phyloP scores from a whole-genome alignment of 2,888 invertebrate genomes.

The Lumbricus terrestris region DNA sequence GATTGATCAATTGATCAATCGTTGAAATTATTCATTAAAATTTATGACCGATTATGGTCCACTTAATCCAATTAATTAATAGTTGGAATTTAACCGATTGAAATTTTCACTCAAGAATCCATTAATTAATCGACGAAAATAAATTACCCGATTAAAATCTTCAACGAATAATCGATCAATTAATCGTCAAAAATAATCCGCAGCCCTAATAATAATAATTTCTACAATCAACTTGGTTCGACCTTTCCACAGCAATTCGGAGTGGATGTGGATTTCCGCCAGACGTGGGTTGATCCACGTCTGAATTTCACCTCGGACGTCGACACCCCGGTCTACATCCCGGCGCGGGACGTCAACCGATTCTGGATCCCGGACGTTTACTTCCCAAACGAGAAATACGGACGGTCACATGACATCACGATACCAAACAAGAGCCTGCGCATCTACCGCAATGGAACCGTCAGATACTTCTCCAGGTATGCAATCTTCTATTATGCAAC shows the following conservation, averaged over 20 bases:
- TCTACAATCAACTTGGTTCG: background rate
- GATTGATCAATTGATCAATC: no score
- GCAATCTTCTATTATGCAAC: no score
- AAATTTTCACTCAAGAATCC: no score
- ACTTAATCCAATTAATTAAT: no score
- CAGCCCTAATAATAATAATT: no score
- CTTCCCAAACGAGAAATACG: constrained; percentile 38
- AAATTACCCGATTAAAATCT: no score
- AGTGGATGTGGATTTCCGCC: constrained; percentile 36
- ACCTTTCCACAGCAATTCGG: constrained; percentile 30
- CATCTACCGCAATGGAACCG: constrained; percentile 34
- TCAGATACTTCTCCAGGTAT: constrained; percentile 35
- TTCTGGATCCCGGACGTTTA: constrained; percentile 38
- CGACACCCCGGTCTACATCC: constrained; percentile 21
- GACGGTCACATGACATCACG: constrained; percentile 31
- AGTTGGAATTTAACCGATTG: no score
- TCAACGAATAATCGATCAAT: no score
- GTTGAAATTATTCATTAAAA: no score
- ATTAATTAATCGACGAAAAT: no score
- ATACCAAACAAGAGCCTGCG: constrained; percentile 33
- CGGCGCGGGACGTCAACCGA: constrained; percentile 16
- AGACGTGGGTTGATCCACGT: constrained; percentile 33
- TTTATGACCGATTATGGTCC: no score
- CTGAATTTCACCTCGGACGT: constrained; percentile 28
- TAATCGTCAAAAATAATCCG: no score